Base-by-base conservation (phyloP, 2,888 invertebrate genomes). In the Amphipyra tragopoginis region DNA sequence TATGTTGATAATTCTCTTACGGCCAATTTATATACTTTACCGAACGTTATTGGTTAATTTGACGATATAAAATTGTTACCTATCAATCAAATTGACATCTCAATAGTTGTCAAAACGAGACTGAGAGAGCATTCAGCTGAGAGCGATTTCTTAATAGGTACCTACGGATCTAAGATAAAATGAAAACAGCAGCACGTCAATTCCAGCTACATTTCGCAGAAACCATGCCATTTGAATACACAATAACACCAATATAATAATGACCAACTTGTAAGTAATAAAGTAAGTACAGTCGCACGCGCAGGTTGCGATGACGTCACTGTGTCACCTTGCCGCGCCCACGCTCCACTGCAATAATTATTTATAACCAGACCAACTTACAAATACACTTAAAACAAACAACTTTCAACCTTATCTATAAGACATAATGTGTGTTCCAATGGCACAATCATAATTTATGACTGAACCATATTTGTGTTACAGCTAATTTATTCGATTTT, bases 281-380 rank as follows among this genome's bases (percentile, higher is more conserved):
- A 50, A 65, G 45, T 60, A 47, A 48, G 58, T 63, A 53, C 11
- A 45, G 71, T 57, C 66, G 72, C 52, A 14, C 8, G 78, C 78
- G 79, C 81, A 77, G 80, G 80, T 80, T 80, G 79, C 51, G 45
- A 15, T 89, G 87, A 87, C 88, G 86, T 89, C 87, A 90, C 62
- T 63, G 66, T 80, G 85, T 86, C 87, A 86, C 88, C 87, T 87
- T 84, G 85, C 81, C 70, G 77, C 86, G 77, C 86, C 86, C 82
- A 85, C 86, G 75, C 64, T 64, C 66, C 44, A 70, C 52, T 77
- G 72, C 79, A 75, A 75, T 67, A 61, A 79, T 76, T 76, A 80
- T 70, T 77, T 75, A 81, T 69, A 74, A 69, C 62, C 56, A 74
- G 59, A 53, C 62, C 62, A 61, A 53, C 38, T 53, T 44, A 53